Evolutionary conservation across 2,888 invertebrate genomes (phyloP).

Genomic region (Drosophila leonis): DNA sequence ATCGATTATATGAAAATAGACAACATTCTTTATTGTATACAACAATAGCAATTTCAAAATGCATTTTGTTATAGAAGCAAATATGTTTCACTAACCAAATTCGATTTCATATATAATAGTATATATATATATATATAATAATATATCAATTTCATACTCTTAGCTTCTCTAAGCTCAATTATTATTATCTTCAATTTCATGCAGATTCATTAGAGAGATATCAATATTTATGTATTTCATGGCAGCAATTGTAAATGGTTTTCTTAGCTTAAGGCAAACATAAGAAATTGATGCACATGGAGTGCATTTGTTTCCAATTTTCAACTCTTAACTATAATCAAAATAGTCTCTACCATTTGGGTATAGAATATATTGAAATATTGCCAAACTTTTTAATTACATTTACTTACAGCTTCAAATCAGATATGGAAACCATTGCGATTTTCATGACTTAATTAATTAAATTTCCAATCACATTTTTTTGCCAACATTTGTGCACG

Average conservation of each 20-base stretch:
- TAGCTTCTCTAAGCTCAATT: too few species aligned
- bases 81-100: too few species aligned
- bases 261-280: background rate
- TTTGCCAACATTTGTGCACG: background rate
- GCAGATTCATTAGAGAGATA: background rate
- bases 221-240: background rate
- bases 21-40: too few species aligned
- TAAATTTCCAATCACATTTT: background rate
- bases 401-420: background rate
- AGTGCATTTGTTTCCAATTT: background rate
- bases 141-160: too few species aligned
- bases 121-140: too few species aligned
- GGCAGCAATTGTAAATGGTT: background rate
- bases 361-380: background rate
- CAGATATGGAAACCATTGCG: background rate
- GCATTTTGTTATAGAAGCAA: too few species aligned
- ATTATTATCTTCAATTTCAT: too few species aligned
- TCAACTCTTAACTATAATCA: background rate
- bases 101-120: too few species aligned
- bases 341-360: too few species aligned
- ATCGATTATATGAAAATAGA: too few species aligned
- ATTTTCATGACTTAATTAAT: background rate
- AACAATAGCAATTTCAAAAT: too few species aligned
- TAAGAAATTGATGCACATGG: background rate
- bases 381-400: background rate